phyloP scores from a whole-genome alignment of 2,797 vertebrate species.

The Brachyalestes nurse region DNA sequence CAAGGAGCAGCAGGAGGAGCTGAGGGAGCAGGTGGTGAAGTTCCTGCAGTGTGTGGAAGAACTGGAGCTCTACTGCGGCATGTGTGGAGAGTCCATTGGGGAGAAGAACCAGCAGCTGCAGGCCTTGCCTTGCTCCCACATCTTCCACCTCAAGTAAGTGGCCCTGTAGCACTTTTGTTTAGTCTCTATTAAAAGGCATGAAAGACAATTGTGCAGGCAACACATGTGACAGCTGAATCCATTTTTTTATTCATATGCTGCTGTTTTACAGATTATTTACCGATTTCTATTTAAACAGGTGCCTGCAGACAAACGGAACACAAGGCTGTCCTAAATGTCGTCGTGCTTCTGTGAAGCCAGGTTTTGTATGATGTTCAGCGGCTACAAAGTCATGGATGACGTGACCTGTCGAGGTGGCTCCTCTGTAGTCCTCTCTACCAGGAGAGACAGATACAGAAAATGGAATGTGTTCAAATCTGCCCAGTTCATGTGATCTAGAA shows the following conservation, averaged over 20 bases:
- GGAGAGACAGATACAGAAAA: constrained; percentile 35
- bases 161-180: not conserved
- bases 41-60: constrained; percentile 98
- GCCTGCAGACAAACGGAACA: constrained; percentile 91
- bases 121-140: constrained; percentile 96
- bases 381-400: constrained; percentile 52
- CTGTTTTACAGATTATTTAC: not conserved
- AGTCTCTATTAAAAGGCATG: not conserved
- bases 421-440: constrained; percentile 3
- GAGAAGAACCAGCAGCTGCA: constrained; percentile 97
- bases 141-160: constrained; percentile 95
- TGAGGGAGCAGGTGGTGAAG: constrained; percentile 93
- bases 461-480: constrained; percentile 14
- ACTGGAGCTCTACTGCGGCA: constrained; percentile 97
- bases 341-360: constrained; percentile 92
- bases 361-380: constrained; percentile 87
- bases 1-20: constrained; percentile 85
- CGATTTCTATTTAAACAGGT: constrained; percentile 76
- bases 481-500: constrained; percentile 2
- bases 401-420: constrained; percentile 42
- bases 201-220: not conserved
- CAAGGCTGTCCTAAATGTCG: constrained; percentile 95
- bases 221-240: too few relatives aligned
- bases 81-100: constrained; percentile 98
- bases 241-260: not conserved